Evolutionary conservation across 2,797 vertebrate genomes (phyloP).

Genomic region (Cyprinella venusta): DNA sequence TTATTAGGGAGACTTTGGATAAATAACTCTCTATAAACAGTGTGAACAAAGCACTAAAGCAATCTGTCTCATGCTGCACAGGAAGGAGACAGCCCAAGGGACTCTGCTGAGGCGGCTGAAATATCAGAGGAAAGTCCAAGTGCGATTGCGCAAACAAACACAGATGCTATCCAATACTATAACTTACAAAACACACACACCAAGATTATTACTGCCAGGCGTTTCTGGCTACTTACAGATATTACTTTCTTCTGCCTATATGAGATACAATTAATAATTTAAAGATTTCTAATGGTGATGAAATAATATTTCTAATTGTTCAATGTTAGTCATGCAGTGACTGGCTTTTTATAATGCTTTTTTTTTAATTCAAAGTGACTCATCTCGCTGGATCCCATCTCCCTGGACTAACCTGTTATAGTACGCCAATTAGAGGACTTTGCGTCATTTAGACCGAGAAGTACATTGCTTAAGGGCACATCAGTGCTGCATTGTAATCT

Average conservation of each 20-base stretch:
- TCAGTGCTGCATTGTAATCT: constrained; percentile 14
- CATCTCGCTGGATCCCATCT: background rate
- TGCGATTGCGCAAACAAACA: constrained; percentile 13
- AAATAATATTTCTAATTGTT: background rate
- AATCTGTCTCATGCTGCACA: constrained; percentile 32
- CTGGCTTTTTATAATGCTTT: background rate
- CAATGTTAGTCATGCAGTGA: background rate
- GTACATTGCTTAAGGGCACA: constrained; percentile 8
- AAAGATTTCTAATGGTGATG: background rate
- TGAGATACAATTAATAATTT: background rate
- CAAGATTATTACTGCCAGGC: constrained; percentile 1
- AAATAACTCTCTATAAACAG: background rate
- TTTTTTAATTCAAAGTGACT: background rate
- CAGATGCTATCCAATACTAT: constrained; percentile 19
- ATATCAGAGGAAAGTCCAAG: constrained; percentile 47
- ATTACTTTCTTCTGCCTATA: background rate
- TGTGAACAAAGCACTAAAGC: constrained; percentile 19
- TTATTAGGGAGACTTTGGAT: constrained; percentile 20
- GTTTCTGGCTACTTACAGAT: background rate
- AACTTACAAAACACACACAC: constrained; percentile 4
- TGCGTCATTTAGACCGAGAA: constrained; percentile 12
- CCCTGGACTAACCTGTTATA: constrained; percentile 28
- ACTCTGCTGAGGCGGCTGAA: constrained; percentile 60
- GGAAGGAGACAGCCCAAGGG: constrained; percentile 49
- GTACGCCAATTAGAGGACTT: background rate